Evolutionary conservation across 1,140 invertebrate genomes (phyloP).

Genomic region (Mactra quadrangularis): DNA sequence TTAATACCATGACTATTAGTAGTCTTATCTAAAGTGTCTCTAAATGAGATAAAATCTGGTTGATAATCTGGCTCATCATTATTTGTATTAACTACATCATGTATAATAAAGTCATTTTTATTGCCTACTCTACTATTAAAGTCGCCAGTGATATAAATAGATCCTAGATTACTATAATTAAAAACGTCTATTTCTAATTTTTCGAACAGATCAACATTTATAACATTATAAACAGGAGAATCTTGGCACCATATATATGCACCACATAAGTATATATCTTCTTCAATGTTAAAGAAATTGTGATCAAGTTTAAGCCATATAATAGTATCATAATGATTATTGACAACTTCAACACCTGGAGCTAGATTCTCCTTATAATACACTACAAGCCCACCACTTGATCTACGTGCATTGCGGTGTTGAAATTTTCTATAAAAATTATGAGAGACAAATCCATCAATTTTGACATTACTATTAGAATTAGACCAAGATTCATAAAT

Average conservation of each 20-base stretch:
- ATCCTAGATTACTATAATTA: neutral
- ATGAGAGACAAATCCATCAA: slow-evolving; percentile 7
- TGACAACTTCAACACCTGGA: slow-evolving; percentile 26
- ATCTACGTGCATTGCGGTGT: neutral
- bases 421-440: slow-evolving; percentile 42
- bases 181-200: slow-evolving; percentile 19
- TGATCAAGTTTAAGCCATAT: slow-evolving; percentile 31
- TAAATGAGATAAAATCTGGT: too few species aligned
- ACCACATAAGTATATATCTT: slow-evolving; percentile 36
- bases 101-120: too few species aligned
- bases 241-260: slow-evolving; percentile 27
- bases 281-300: neutral
- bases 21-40: too few species aligned
- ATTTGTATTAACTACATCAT: too few species aligned
- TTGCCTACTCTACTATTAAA: too few species aligned
- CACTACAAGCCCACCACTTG: slow-evolving; percentile 11
- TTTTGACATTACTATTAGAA: neutral
- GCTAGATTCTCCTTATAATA: slow-evolving; percentile 2
- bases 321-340: slow-evolving; percentile 28
- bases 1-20: too few species aligned
- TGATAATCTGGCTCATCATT: neutral
- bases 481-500: slow-evolving; percentile 39
- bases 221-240: too few species aligned
- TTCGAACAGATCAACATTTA: slow-evolving; percentile 26
- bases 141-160: slow-evolving; percentile 28